These are phyloP conservation scores for Achatina immaculata DNA, from an alignment of 1,140 invertebrate species.

Conservation along the genomic window DNA sequence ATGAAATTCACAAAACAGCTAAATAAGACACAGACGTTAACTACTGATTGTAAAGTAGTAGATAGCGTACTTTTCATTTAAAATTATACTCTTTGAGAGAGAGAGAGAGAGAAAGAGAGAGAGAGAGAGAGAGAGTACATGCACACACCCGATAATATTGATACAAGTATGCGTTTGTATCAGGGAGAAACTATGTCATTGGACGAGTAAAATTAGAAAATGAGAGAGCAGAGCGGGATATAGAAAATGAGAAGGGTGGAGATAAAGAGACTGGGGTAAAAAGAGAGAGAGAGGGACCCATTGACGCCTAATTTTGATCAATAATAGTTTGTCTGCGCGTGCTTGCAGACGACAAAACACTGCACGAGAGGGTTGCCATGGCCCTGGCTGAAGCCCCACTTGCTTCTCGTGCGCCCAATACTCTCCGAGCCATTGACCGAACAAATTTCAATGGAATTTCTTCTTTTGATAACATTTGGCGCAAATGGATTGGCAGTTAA, in stretches of 20 bases:
- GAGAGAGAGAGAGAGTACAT: not conserved
- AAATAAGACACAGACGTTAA: no score
- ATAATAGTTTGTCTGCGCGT: not conserved
- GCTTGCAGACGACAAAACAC: slow-evolving; percentile 1
- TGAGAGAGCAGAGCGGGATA: not conserved
- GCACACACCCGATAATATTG: not conserved
- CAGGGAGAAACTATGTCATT: not conserved
- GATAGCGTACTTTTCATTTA: no score
- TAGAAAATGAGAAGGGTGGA: not conserved
- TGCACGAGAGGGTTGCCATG: not conserved
- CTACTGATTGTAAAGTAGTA: no score
- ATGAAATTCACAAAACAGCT: no score
- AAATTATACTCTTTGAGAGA: no score
- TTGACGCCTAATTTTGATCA: not conserved
- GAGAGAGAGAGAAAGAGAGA: not conserved
- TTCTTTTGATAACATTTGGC: not conserved
- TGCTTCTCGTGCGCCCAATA: not conserved
- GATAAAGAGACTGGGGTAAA: not conserved
- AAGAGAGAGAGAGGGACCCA: not conserved
- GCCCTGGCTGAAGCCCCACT: not conserved
- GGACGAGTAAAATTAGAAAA: not conserved
- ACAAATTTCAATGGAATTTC: slow-evolving; percentile 9
- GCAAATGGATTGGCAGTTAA: slow-evolving; percentile 8
- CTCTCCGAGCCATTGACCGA: not conserved
- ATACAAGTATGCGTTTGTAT: not conserved